Conservation (phyloP, 2,888 invertebrate species). For the Octonoba sinensis region DNA sequence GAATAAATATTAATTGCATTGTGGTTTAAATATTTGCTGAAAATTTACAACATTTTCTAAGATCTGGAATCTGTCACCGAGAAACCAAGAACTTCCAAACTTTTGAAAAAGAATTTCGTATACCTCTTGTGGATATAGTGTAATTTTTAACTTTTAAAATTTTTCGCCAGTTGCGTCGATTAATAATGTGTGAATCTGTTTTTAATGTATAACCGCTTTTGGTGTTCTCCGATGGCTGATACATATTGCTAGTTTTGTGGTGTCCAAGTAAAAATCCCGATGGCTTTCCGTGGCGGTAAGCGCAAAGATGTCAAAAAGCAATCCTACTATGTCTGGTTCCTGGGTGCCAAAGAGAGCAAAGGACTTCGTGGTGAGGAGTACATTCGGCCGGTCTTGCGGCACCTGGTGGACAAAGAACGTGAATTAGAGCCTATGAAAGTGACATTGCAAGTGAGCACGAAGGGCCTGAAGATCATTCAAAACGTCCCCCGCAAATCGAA, state of each 20-base stretch:
- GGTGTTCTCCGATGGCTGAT: too few relatives aligned
- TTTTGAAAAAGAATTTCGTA: too few relatives aligned
- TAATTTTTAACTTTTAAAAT: slow-evolving; percentile 4
- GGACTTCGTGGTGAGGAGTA: slow-evolving; percentile 87
- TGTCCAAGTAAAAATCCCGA: slow-evolving; percentile 10
- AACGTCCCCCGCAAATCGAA: slow-evolving; percentile 74
- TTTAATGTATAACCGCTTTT: too few relatives aligned
- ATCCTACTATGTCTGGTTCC: slow-evolving; percentile 77
- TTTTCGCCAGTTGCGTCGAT: neutral
- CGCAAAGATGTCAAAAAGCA: slow-evolving; percentile 70
- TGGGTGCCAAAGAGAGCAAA: slow-evolving; percentile 94
- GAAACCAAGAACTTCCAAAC: too few relatives aligned
- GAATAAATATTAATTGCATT: too few relatives aligned
- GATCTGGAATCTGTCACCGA: too few relatives aligned
- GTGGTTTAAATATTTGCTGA: too few relatives aligned
- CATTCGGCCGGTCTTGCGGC: slow-evolving; percentile 86
- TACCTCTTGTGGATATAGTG: too few relatives aligned
- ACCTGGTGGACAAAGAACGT: slow-evolving; percentile 85
- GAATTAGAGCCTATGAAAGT: slow-evolving; percentile 91
- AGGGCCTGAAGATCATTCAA: slow-evolving; percentile 94
- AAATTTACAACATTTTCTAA: too few relatives aligned
- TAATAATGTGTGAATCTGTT: too few relatives aligned
- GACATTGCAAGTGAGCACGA: slow-evolving; percentile 85
- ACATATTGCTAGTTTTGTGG: too few relatives aligned
- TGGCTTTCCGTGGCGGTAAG: slow-evolving; percentile 67